Evolutionary conservation across 2,888 invertebrate species (phyloP).

Genomic region (Sialis fuliginosa): DNA sequence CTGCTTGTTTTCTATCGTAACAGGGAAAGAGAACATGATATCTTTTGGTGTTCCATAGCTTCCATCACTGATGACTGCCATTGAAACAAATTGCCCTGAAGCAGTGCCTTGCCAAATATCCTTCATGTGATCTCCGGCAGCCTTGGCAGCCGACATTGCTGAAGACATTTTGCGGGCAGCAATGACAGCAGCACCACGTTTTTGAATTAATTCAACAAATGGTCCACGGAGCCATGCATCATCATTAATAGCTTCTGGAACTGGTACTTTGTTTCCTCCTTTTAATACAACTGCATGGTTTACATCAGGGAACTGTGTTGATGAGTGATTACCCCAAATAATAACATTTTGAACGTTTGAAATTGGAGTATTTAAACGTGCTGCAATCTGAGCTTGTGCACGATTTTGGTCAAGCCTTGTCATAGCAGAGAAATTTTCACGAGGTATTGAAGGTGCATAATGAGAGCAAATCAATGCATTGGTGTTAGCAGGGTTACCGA

Average conservation of each 20-base stretch:
- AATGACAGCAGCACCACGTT: conserved; percentile 94
- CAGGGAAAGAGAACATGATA: conserved; percentile 91
- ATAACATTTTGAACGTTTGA: conserved; percentile 74
- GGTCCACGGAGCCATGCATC: conserved; percentile 59
- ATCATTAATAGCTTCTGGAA: conserved; percentile 60
- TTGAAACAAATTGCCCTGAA: conserved; percentile 66
- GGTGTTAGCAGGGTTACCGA: conserved; percentile 98
- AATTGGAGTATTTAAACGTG: conserved; percentile 48
- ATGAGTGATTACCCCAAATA: conserved; percentile 99
- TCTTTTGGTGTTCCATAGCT: conserved; percentile 83
- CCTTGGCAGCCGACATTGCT: conserved; percentile 98
- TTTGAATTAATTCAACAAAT: conserved; percentile 88
- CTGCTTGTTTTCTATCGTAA: conserved; percentile 57
- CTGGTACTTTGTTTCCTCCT: conserved; percentile 35
- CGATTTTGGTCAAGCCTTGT: conserved; percentile 97
- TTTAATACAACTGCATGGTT: conserved; percentile 46
- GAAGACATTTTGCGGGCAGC: conserved; percentile 95
- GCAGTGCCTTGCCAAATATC: conserved; percentile 89
- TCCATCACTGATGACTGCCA: conserved; percentile 95
- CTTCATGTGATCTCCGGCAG: conserved; percentile 93
- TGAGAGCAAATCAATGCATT: conserved; percentile 92
- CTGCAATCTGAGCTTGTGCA: conserved; percentile 75
- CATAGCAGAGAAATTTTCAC: conserved; percentile 94
- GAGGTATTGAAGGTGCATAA: conserved; percentile 90
- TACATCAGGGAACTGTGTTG: conserved; percentile 95